phyloP scores from a whole-genome alignment of 2,113 vertebrate species.

The Lutjanus erythropterus region DNA sequence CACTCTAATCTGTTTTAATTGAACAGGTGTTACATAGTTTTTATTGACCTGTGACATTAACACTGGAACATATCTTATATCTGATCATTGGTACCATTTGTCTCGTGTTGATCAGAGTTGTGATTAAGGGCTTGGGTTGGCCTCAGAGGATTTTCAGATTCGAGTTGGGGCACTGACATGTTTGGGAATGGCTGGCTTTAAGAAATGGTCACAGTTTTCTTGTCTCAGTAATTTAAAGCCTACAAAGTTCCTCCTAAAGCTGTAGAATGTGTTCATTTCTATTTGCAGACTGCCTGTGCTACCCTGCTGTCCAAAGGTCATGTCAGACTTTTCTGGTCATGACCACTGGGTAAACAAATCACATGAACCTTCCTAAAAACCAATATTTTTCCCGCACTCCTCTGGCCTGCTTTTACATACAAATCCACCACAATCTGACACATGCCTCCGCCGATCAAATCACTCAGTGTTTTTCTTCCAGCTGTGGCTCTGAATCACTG shows the following conservation, averaged over 20 bases:
- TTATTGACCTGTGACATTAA: too few relatives aligned
- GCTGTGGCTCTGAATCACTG: slow-evolving; percentile 30
- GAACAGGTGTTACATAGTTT: too few relatives aligned
- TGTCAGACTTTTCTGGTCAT: slow-evolving; percentile 3
- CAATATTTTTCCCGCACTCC: slow-evolving; percentile 20
- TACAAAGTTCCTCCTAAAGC: background rate
- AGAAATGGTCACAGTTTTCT: too few relatives aligned
- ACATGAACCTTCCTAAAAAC: slow-evolving; percentile 18
- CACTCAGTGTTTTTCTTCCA: slow-evolving; percentile 48
- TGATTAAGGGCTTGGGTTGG: too few relatives aligned
- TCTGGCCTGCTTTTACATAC: slow-evolving; percentile 31
- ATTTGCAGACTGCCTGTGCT: background rate
- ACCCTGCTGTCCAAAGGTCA: background rate
- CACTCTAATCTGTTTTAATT: too few relatives aligned
- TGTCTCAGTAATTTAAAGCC: background rate
- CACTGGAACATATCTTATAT: too few relatives aligned
- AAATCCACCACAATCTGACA: slow-evolving; percentile 52
- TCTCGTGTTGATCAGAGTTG: too few relatives aligned
- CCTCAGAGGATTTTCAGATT: too few relatives aligned
- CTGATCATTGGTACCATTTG: too few relatives aligned
- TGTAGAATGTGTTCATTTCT: background rate
- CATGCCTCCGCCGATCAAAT: slow-evolving; percentile 53
- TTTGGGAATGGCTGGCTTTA: too few relatives aligned
- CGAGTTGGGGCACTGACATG: too few relatives aligned
- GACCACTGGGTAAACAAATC: slow-evolving; percentile 10